phyloP scores from a whole-genome alignment of 53 echinoderm and acorn worm genomes.

The Actinopyga echinites region DNA sequence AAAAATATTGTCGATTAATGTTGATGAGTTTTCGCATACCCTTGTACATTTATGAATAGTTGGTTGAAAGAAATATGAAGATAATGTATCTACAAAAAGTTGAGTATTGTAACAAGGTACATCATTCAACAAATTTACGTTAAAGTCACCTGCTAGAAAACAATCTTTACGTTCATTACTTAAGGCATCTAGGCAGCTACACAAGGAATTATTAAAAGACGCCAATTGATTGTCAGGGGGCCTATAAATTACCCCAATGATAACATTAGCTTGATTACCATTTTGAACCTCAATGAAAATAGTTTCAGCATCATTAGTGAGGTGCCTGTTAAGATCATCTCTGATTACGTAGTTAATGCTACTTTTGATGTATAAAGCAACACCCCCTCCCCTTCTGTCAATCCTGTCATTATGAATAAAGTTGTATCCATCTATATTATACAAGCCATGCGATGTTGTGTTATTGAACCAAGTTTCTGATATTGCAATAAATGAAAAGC shows the following conservation, averaged over 20 bases:
- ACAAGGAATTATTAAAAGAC: slow-evolving; percentile 12
- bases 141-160: slow-evolving; percentile 14
- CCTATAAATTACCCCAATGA: slow-evolving; percentile 9
- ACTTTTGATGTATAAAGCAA: background rate
- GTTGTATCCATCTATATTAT: background rate
- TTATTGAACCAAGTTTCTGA: background rate
- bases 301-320: slow-evolving; percentile 2
- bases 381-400: slow-evolving; percentile 10
- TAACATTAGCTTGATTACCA: slow-evolving; percentile 8
- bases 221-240: slow-evolving; percentile 15
- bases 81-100: slow-evolving; percentile 27
- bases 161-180: slow-evolving; percentile 15
- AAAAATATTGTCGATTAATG: slow-evolving; percentile 19
- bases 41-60: slow-evolving; percentile 21
- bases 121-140: slow-evolving; percentile 3
- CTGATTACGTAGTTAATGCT: background rate
- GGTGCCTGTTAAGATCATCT: background rate
- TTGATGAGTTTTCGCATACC: slow-evolving; percentile 12
- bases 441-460: background rate
- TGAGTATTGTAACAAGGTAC: slow-evolving; percentile 13
- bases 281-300: slow-evolving; percentile 16
- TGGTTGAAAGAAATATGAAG: slow-evolving; percentile 12
- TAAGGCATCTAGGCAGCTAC: background rate
- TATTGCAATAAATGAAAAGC: slow-evolving; percentile 4
- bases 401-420: background rate